Evolutionary conservation across 2,797 vertebrate genomes (phyloP).

Genomic region (Muscicapa comitata): DNA sequence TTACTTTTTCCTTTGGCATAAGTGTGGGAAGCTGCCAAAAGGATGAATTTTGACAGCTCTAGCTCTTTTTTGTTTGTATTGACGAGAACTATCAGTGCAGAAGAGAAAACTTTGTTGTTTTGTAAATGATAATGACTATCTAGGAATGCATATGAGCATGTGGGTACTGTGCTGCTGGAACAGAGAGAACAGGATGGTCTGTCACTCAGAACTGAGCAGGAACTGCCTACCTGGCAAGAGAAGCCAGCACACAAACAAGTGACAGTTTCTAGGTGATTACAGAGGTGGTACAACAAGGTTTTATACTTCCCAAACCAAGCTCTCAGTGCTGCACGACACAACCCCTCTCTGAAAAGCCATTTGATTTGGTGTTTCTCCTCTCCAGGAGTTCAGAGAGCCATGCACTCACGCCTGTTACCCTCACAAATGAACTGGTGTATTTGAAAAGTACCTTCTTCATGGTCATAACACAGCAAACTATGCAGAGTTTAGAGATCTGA

Average conservation of each 20-base stretch:
- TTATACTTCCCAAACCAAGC: neutral
- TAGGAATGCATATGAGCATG: neutral
- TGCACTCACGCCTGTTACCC: neutral
- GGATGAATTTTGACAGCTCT: constrained; percentile 1
- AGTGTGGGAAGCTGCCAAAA: neutral
- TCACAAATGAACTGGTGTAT: neutral
- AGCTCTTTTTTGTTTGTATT: neutral
- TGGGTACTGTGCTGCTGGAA: neutral
- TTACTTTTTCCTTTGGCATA: neutral
- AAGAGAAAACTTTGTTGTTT: neutral
- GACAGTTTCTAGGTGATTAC: neutral
- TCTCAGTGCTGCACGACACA: fast-evolving
- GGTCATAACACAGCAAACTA: neutral
- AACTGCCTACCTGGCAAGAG: neutral
- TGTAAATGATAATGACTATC: constrained; percentile 8
- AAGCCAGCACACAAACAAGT: neutral
- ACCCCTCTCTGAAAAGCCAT: neutral
- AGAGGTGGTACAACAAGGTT: neutral
- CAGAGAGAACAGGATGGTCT: constrained; percentile 14
- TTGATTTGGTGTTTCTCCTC: neutral
- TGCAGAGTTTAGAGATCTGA: neutral
- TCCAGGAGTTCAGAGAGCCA: neutral
- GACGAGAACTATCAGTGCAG: neutral
- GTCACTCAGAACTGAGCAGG: neutral
- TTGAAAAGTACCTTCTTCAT: neutral